phyloP scores from a whole-genome alignment of 2,888 invertebrate genomes.

The Agrochola lychnidis region DNA sequence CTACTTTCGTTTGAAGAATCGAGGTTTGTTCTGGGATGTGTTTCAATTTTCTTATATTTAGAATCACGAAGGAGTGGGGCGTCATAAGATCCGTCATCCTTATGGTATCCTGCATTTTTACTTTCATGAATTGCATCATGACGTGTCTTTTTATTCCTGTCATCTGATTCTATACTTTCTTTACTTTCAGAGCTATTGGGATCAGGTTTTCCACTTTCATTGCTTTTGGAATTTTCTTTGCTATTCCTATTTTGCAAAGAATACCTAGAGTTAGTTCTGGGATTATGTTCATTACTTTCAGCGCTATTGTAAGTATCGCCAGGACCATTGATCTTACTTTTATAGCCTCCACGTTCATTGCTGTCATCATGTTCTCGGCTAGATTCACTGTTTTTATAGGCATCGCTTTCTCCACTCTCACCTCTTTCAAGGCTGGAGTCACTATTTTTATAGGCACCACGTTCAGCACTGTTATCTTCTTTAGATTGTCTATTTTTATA shows the following conservation, averaged over 20 bases:
- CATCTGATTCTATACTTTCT: slow-evolving; percentile 50
- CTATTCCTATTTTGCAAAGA: slow-evolving; percentile 26
- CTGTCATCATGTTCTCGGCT: slow-evolving; percentile 30
- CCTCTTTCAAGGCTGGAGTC: slow-evolving; percentile 27
- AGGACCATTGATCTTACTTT: slow-evolving; percentile 16
- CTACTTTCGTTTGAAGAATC: slow-evolving; percentile 59
- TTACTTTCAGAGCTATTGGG: slow-evolving; percentile 44
- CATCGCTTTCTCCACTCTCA: slow-evolving; percentile 34
- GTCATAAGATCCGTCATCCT: slow-evolving; percentile 34
- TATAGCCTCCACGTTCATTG: slow-evolving; percentile 49
- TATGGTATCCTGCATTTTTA: slow-evolving; percentile 57
- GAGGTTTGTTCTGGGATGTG: slow-evolving; percentile 1
- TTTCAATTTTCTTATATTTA: slow-evolving; percentile 30
- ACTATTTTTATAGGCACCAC: slow-evolving; percentile 40
- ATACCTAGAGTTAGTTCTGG: slow-evolving; percentile 33
- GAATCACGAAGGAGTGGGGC: slow-evolving; percentile 10
- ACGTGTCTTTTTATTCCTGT: slow-evolving; percentile 27
- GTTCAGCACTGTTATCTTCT: slow-evolving; percentile 39
- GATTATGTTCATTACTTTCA: slow-evolving; percentile 52
- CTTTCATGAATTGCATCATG: slow-evolving; percentile 54
- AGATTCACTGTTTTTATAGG: slow-evolving; percentile 27
- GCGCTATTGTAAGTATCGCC: slow-evolving; percentile 43
- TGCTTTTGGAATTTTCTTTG: slow-evolving; percentile 44
- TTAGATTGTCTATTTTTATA: slow-evolving; percentile 44
- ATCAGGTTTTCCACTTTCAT: slow-evolving; percentile 39